Base-by-base conservation (phyloP, 2,797 vertebrate genomes). In the Acrossocheilus wenchowensis region DNA sequence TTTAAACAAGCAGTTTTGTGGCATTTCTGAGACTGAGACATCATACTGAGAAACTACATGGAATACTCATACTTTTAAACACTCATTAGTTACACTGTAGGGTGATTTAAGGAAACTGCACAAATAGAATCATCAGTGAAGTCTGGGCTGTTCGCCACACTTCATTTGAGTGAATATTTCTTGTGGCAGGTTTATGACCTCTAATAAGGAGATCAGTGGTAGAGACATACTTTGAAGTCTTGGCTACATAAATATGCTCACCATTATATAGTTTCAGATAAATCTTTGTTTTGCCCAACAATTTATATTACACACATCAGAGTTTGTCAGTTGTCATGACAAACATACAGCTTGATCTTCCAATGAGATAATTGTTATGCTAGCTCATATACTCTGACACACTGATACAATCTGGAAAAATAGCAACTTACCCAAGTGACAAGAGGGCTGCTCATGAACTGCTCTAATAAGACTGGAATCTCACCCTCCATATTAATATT, bases 361-460 rank as follows among this genome's bases (percentile, higher is more conserved):
- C 17, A 60, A 36, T 26, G 21, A 78, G 12, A 26, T 26, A 43
- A 12, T 1, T 48, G 30, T 19, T 62, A 23, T 54, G 8, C 15
- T 39, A 78, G 66, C 74, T 57, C 17, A 8, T 0, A 60, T 57
- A 19, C 2, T 39, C 21, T 41, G 6, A 60, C 26, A n/a, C 1
- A 41, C 1, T 2, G 8, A 45, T 9, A 17, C 26, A 69, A 72
- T 43, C 19, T n/a, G 26, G 3, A 41, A 43, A 41, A 26, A 74
- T 14, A 43, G 45, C 9, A 74, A 86, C 96, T 94, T 94, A 98
- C 98, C 98, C 98, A 99, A 91, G 96, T 97, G 94, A 98, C 97
- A 90, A 99, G 96, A 60, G 98, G 97, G 84, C 96, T 97, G 84
- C 94, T 94, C 96, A 98, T 97, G 91, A 99, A 97, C 90, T 97